phyloP scores from a whole-genome alignment of 2,797 vertebrate genomes.

The Oryzias dopingdopingensis region DNA sequence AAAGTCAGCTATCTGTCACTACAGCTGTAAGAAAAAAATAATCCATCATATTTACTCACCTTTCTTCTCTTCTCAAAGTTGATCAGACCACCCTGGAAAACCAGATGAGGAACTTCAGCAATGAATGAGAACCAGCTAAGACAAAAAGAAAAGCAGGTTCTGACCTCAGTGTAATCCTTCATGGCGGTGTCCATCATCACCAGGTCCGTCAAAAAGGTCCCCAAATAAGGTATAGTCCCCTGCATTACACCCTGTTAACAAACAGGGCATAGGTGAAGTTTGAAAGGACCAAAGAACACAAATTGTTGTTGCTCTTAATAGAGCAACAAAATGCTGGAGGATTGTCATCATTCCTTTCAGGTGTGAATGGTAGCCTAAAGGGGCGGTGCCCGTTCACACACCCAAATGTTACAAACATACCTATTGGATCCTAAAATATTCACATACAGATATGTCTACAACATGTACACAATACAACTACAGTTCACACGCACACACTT shows the following conservation, averaged over 20 bases:
- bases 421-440: too few relatives aligned
- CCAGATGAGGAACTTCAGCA: background rate
- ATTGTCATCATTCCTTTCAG: too few relatives aligned
- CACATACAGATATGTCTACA: too few relatives aligned
- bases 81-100: conserved; percentile 73
- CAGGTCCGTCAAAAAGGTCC: conserved; percentile 94
- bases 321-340: too few relatives aligned
- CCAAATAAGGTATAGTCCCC: conserved; percentile 94
- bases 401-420: too few relatives aligned
- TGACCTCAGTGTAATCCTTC: conserved; percentile 93
- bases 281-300: background rate
- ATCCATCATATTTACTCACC: conserved; percentile 36
- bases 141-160: background rate
- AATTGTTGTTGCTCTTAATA: background rate
- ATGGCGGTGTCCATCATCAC: conserved; percentile 98
- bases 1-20: background rate
- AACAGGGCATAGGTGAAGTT: background rate
- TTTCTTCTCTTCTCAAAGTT: conserved; percentile 81
- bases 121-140: background rate
- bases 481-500: too few relatives aligned
- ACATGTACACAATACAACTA: too few relatives aligned
- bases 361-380: too few relatives aligned
- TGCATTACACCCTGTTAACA: conserved; percentile 89
- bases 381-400: too few relatives aligned
- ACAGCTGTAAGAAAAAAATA: background rate